Evolutionary conservation across 2,797 vertebrate genomes (phyloP).

Genomic region (Dicrostonyx torquatus): DNA sequence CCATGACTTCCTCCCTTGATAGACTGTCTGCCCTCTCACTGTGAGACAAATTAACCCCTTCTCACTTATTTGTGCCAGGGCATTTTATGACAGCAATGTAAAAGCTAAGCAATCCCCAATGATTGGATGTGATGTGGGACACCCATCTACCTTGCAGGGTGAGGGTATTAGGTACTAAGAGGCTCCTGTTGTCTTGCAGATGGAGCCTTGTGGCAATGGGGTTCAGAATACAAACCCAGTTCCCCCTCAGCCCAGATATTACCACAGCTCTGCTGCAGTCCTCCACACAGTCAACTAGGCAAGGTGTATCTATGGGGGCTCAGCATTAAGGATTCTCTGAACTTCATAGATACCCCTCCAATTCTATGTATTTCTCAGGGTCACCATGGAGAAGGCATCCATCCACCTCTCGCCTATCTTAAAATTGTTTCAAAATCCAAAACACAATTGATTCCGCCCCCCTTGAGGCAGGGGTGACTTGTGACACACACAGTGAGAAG

Average conservation of each 20-base stretch:
- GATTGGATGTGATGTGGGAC: background rate
- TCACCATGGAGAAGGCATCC: background rate
- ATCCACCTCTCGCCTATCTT: fast-evolving
- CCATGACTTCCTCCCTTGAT: background rate
- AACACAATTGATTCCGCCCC: fast-evolving
- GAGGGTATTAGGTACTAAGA: background rate
- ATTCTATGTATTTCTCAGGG: background rate
- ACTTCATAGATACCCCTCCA: too few relatives aligned
- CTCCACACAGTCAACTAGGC: background rate
- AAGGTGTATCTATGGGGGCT: background rate
- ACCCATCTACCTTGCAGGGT: background rate
- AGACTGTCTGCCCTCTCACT: background rate
- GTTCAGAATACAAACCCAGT: background rate
- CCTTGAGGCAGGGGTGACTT: fast-evolving
- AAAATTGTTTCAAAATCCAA: background rate
- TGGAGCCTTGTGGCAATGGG: background rate
- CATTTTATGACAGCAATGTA: background rate
- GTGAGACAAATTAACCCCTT: background rate
- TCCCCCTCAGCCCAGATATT: background rate
- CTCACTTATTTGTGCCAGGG: background rate
- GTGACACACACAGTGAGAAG: background rate
- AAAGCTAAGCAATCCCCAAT: background rate
- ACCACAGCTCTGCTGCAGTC: background rate
- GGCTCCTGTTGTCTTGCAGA: background rate
- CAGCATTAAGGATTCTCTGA: background rate